Conservation (phyloP, 2,797 vertebrate species). For the Harpagifer antarcticus region DNA sequence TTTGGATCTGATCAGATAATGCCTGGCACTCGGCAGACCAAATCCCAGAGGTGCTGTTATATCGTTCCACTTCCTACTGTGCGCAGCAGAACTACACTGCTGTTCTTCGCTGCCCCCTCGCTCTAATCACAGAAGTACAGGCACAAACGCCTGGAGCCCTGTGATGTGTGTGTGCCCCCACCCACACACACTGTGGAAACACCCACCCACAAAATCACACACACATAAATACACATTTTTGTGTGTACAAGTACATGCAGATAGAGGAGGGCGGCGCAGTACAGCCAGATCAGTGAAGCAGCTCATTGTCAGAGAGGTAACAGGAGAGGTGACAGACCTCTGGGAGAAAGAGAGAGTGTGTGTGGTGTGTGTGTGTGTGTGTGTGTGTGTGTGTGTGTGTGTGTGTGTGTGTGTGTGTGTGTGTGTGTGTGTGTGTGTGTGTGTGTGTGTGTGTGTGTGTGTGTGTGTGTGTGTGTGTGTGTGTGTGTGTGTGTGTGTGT, state of each 20-base stretch:
- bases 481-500: slow-evolving; percentile 21
- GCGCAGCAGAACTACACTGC: slow-evolving; percentile 67
- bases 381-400: not conserved
- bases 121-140: slow-evolving; percentile 77
- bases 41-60: slow-evolving; percentile 78
- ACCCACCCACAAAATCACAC: slow-evolving; percentile 58
- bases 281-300: slow-evolving; percentile 66
- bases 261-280: slow-evolving; percentile 55
- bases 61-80: slow-evolving; percentile 73
- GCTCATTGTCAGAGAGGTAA: slow-evolving; percentile 73
- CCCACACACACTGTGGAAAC: slow-evolving; percentile 57
- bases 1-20: slow-evolving; percentile 68
- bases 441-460: slow-evolving; percentile 15
- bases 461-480: slow-evolving; percentile 24
- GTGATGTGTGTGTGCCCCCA: slow-evolving; percentile 28
- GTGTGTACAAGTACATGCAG: slow-evolving; percentile 44
- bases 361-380: not conserved
- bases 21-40: slow-evolving; percentile 50
- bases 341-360: slow-evolving; percentile 21
- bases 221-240: slow-evolving; percentile 40
- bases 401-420: not conserved
- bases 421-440: slow-evolving; percentile 3
- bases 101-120: slow-evolving; percentile 65
- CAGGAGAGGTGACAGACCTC: slow-evolving; percentile 67
- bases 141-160: slow-evolving; percentile 70